phyloP scores from a whole-genome alignment of 2,888 invertebrate genomes.

The Morpho helenor region DNA sequence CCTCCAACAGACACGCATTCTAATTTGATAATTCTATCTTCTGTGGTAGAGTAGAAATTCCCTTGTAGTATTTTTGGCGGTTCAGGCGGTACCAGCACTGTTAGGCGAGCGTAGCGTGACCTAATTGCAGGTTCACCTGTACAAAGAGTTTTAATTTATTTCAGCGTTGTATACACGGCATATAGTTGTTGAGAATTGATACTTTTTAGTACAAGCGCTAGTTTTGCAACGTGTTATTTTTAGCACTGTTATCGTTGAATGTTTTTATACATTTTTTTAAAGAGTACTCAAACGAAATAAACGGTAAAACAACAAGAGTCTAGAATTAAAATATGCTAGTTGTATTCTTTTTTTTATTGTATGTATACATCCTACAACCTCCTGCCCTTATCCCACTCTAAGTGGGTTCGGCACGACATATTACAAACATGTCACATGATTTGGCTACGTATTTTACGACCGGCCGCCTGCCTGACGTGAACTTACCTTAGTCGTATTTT shows the following conservation, averaged over 20 bases:
- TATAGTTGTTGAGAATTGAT: constrained; percentile 24
- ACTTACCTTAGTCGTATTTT: too few relatives aligned
- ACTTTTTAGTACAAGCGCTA: constrained; percentile 18
- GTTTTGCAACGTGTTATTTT: constrained; percentile 19
- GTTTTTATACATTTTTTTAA: constrained; percentile 1
- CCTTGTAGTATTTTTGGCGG: constrained; percentile 93
- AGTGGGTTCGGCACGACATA: too few relatives aligned
- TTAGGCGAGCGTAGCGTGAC: constrained; percentile 91
- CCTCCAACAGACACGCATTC: constrained; percentile 95
- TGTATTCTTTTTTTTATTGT: too few relatives aligned
- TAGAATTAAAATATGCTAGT: too few relatives aligned
- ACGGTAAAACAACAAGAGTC: too few relatives aligned
- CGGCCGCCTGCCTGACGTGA: too few relatives aligned
- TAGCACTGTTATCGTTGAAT: constrained; percentile 11
- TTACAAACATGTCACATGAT: too few relatives aligned
- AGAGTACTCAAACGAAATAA: too few relatives aligned
- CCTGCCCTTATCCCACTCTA: too few relatives aligned
- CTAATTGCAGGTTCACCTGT: constrained; percentile 88
- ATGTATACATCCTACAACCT: too few relatives aligned
- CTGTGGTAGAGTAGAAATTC: constrained; percentile 90
- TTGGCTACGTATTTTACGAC: too few relatives aligned
- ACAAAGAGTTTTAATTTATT: constrained; percentile 44
- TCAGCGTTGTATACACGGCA: constrained; percentile 25
- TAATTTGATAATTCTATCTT: constrained; percentile 93
- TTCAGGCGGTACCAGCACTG: constrained; percentile 94